Base-by-base conservation (phyloP, 2,113 vertebrate genomes). In the Cettia cetti region DNA sequence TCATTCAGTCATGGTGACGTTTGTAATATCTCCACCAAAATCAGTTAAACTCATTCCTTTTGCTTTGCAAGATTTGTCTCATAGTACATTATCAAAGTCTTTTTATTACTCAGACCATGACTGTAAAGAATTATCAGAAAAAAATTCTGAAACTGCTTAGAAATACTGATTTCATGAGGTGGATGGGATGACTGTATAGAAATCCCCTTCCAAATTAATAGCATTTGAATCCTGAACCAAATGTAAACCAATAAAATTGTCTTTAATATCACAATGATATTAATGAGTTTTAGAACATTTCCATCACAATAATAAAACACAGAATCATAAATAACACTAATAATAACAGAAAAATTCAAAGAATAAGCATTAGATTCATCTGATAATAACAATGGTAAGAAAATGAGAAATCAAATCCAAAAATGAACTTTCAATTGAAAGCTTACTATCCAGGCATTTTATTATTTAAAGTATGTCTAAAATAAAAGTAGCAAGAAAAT, bases 11-110 rank as follows among this genome's bases (percentile, higher is more conserved):
- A 93, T 82, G 42, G 89, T 95, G 88, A 93, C 85, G 72, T 96
- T 63, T 86, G 49, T 89, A 91, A 90, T 96, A 96, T 97, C 95
- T 96, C 69, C 80, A 95, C 88, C 60, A 83, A 92, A 95, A 96
- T 96, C 93, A 92, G 90, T 87, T 94, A 75, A 96, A 92, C 92
- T 90, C 92, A 86, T 93, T 93, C 85, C 76, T 93, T 94, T 86
- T 81, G 68, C 71, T 86, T 75, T 83, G 82, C 37, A 72, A 82
- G 60, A 81, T 92, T 94, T 52, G 2, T 84, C 74, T 89, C 57
- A 75, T 64, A 86, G 80, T 92, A 64, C 22, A 31, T 92, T 95
- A 92, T 96, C 93, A 92, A 96, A 93, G 92, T 5, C 60, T 79
- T 93, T 95, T 53, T 86, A 39, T 83, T 92, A 39, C 31, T 89